A percentile compares a stretch with the other conserved stretches of the same genome.
Conservation (phyloP, 1,140 invertebrate species). For the Megathymus violae region DNA sequence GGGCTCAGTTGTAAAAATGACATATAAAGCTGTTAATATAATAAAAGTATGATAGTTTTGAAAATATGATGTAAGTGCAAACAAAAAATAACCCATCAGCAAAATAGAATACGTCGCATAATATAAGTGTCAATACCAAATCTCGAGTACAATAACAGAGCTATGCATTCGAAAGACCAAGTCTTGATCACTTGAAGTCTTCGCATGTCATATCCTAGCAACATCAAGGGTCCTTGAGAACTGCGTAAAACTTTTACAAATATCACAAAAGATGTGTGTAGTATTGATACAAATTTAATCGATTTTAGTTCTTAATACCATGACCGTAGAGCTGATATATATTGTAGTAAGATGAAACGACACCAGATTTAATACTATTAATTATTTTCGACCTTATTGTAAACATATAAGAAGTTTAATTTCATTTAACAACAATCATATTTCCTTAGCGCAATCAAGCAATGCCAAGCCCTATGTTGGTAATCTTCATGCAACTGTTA, state of each 20-base stretch:
- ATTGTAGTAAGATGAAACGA: neutral
- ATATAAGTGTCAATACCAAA: slow-evolving; percentile 30
- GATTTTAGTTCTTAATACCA: neutral
- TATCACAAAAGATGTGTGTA: slow-evolving; percentile 27
- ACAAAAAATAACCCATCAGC: slow-evolving; percentile 3
- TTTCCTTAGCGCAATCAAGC: slow-evolving; percentile 10
- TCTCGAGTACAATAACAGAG: slow-evolving; percentile 43
- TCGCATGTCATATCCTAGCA: slow-evolving; percentile 65
- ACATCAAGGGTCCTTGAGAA: slow-evolving; percentile 68
- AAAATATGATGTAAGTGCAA: neutral
- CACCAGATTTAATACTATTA: slow-evolving; percentile 1
- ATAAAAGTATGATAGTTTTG: neutral
- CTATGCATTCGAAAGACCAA: slow-evolving; percentile 31
- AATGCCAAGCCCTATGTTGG: slow-evolving; percentile 37
- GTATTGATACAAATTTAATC: neutral
- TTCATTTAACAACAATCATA: neutral
- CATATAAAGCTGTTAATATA: neutral
- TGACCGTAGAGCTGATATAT: neutral
- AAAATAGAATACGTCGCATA: slow-evolving; percentile 11
- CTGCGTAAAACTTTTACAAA: slow-evolving; percentile 56
- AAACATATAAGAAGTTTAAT: neutral
- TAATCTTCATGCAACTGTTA: slow-evolving; percentile 42
- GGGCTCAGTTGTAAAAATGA: slow-evolving; percentile 1
- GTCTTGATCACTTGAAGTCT: slow-evolving; percentile 66
- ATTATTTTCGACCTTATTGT: slow-evolving; percentile 23